phyloP scores from a whole-genome alignment of 2,888 invertebrate genomes.

The Cynaeus angustus region DNA sequence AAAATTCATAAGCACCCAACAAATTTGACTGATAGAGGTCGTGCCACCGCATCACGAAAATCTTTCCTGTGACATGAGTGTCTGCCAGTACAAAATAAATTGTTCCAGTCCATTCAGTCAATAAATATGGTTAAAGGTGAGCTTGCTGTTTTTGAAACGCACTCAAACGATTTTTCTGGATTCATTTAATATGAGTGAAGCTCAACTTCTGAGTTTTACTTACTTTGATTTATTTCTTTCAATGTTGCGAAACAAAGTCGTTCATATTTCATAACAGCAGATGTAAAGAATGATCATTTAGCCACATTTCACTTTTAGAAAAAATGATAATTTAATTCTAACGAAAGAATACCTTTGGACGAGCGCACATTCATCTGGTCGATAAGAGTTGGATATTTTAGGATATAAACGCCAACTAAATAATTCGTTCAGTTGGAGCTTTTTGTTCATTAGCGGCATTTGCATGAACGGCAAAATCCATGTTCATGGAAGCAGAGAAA shows the following conservation, averaged over 20 bases:
- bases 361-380: constrained; percentile 19
- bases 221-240: constrained; percentile 33
- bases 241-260: constrained; percentile 20
- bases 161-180: constrained; percentile 14
- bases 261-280: constrained; percentile 28
- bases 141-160: constrained; percentile 18
- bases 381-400: constrained; percentile 26
- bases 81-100: constrained; percentile 20
- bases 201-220: background rate
- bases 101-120: constrained; percentile 9
- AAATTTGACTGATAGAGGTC: constrained; percentile 37
- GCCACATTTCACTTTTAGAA: too few relatives aligned
- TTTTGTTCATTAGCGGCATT: background rate
- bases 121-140: constrained; percentile 40
- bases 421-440: background rate
- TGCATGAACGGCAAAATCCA: background rate
- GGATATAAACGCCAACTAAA: constrained; percentile 4
- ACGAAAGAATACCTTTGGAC: too few relatives aligned
- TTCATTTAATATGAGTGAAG: constrained; percentile 24
- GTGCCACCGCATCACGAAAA: constrained; percentile 31
- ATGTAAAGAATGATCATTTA: constrained; percentile 17
- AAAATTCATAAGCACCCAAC: constrained; percentile 36
- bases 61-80: constrained; percentile 26
- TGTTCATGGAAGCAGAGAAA: background rate
- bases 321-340: too few relatives aligned